Base-by-base conservation (phyloP, 2,113 vertebrate species). In the Gasterosteus nipponicus region DNA sequence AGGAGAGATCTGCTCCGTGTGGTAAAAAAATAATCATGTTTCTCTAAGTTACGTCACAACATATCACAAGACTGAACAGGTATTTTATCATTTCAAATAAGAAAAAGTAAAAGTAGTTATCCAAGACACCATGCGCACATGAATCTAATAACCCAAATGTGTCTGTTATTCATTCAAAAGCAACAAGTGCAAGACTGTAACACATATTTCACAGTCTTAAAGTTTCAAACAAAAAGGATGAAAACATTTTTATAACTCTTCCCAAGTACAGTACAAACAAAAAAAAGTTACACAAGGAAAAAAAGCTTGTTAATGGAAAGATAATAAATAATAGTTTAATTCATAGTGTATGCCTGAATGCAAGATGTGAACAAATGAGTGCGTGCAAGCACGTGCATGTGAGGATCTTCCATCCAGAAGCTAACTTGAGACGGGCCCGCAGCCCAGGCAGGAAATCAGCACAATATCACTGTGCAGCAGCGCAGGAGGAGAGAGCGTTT, bases 361-460 rank as follows among this genome's bases (percentile, higher is more conserved):
- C 29, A 19, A 35, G 33, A 11, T 66, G 22, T 65, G 68, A 49
- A 59, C 61, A 18, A 31, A 38, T 69, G 42, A 59, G 69, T 16
- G 19, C 73, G 54, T 18, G 57, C 19, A 47, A 46, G 67, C 56
- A 61, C 76, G 47, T 53, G 47, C 54, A 41, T 67, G 41, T 81
- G 49, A 69, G 83, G 71, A 75, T 84, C 65, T 63, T 69, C 53
- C 62, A 61, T 63, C 47, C 77, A 58, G 39, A 69, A 86, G 67
- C 75, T 78, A 91, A 87, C 87, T 87, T 83, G 65, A 75, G 46
- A 60, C 58, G 56, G 90, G 86, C 84, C 51, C 1, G 12, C 35
- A 68, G 90, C 84, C 83, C 84, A 85, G 69, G 18, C 67, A 56
- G 75, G 89, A 91, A 93, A 89, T 93, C 92, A 92, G 92, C 93